These are phyloP conservation scores for Pedetes capensis DNA, from an alignment of 2,113 vertebrate species.

Conservation along the genomic window DNA sequence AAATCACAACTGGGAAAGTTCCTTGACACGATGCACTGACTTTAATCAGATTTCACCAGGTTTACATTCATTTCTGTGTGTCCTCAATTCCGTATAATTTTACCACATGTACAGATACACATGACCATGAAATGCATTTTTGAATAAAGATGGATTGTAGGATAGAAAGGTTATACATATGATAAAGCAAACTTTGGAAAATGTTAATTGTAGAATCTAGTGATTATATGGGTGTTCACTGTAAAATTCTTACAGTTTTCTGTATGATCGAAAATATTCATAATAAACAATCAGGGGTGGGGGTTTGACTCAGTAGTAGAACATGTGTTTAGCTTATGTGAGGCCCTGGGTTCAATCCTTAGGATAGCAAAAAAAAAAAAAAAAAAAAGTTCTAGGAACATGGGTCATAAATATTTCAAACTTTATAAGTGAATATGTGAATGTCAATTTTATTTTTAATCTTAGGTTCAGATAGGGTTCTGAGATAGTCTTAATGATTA, in stretches of 20 bases:
- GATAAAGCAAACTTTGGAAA: constrained; percentile 19
- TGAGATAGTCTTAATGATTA: too few relatives aligned
- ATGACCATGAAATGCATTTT: neutral
- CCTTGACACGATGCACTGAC: neutral
- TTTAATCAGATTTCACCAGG: neutral
- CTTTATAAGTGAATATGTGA: neutral
- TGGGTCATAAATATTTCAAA: neutral
- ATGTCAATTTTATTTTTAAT: neutral
- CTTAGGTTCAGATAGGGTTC: neutral
- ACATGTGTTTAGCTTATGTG: too few relatives aligned
- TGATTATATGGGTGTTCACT: neutral
- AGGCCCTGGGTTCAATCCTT: neutral
- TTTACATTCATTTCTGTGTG: neutral
- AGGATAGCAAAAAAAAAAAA: neutral
- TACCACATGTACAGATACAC: neutral
- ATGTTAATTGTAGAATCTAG: neutral
- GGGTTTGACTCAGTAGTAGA: neutral
- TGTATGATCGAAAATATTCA: neutral
- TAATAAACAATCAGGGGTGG: neutral
- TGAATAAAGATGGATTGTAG: neutral
- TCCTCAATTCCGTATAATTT: neutral
- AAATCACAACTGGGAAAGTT: neutral
- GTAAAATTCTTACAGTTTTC: too few relatives aligned
- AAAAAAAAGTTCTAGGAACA: neutral
- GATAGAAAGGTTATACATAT: neutral